A percentile compares a stretch with the other conserved stretches of the same genome.
These are phyloP conservation scores for Pinna nobilis DNA, from an alignment of 1,140 invertebrate species.

Conservation along the genomic window DNA sequence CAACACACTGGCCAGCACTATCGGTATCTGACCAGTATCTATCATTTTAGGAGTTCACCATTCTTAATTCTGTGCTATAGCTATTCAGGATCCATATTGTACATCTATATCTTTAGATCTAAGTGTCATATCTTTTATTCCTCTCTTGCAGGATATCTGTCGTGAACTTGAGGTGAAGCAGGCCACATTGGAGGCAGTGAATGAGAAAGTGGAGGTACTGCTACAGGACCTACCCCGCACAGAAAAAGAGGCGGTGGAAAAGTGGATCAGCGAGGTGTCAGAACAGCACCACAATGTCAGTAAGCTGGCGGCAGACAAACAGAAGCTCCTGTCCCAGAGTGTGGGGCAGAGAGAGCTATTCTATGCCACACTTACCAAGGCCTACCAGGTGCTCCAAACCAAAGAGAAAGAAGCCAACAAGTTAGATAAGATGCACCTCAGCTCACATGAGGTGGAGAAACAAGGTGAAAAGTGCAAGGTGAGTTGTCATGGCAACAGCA, in stretches of 20 bases:
- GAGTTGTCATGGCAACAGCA: too few relatives aligned
- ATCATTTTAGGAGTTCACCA: too few relatives aligned
- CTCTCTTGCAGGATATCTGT: slow-evolving; percentile 6
- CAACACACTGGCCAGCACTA: too few relatives aligned
- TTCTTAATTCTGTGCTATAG: too few relatives aligned
- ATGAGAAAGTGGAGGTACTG: slow-evolving; percentile 88
- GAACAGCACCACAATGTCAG: slow-evolving; percentile 70
- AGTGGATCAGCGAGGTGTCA: slow-evolving; percentile 78
- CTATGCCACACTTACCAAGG: slow-evolving; percentile 85
- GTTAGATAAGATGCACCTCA: slow-evolving; percentile 81
- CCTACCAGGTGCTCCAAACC: slow-evolving; percentile 85
- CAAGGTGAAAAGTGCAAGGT: slow-evolving; percentile 84
- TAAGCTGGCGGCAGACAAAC: slow-evolving; percentile 49
- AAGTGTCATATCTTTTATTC: too few relatives aligned
- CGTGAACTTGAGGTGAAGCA: slow-evolving; percentile 91
- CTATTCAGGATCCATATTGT: too few relatives aligned
- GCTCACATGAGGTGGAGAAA: slow-evolving; percentile 81
- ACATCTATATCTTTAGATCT: too few relatives aligned
- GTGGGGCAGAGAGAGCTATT: slow-evolving; percentile 80
- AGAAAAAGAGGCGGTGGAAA: slow-evolving; percentile 83
- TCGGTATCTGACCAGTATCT: too few relatives aligned
- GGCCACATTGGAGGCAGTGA: slow-evolving; percentile 86
- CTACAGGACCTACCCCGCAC: slow-evolving; percentile 87
- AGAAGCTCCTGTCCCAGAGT: slow-evolving; percentile 48
- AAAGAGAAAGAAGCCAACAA: slow-evolving; percentile 83